These are phyloP conservation scores for Stenurella melanura DNA, from an alignment of 2,888 invertebrate species.

Conservation along the genomic window DNA sequence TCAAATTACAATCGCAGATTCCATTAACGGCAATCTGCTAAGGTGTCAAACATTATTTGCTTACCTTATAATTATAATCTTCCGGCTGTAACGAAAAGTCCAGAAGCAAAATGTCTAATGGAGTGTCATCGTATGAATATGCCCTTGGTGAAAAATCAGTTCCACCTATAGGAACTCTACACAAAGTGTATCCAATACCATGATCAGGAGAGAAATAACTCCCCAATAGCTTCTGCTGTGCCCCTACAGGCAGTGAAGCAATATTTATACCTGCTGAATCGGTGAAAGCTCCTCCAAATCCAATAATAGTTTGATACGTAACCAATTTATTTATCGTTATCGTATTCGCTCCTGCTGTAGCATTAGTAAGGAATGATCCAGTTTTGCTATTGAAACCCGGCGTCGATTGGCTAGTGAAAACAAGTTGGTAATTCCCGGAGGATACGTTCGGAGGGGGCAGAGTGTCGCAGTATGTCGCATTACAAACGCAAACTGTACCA, in stretches of 20 bases:
- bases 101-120: slow-evolving; percentile 26
- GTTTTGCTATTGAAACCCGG: slow-evolving; percentile 75
- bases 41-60: not conserved
- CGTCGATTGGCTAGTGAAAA: slow-evolving; percentile 74
- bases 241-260: slow-evolving; percentile 74
- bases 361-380: slow-evolving; percentile 67
- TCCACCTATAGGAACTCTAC: slow-evolving; percentile 89
- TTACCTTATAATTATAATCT: slow-evolving; percentile 82
- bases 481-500: slow-evolving; percentile 71
- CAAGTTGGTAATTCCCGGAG: slow-evolving; percentile 63
- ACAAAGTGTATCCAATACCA: slow-evolving; percentile 86
- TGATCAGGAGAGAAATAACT: slow-evolving; percentile 78
- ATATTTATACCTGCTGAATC: slow-evolving; percentile 80
- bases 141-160: slow-evolving; percentile 88
- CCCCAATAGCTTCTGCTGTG: slow-evolving; percentile 75
- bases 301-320: slow-evolving; percentile 80
- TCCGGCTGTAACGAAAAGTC: slow-evolving; percentile 72
- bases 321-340: not conserved
- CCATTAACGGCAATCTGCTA: no score
- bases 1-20: no score
- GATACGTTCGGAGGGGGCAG: slow-evolving; percentile 61
- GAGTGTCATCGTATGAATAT: slow-evolving; percentile 85
- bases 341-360: not conserved
- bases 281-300: slow-evolving; percentile 92
- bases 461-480: slow-evolving; percentile 72